Evolutionary conservation across 2,113 vertebrate genomes (phyloP), one percentile per base, ranked within the genome.

Genomic region (Oreochromis spilurus): DNA sequence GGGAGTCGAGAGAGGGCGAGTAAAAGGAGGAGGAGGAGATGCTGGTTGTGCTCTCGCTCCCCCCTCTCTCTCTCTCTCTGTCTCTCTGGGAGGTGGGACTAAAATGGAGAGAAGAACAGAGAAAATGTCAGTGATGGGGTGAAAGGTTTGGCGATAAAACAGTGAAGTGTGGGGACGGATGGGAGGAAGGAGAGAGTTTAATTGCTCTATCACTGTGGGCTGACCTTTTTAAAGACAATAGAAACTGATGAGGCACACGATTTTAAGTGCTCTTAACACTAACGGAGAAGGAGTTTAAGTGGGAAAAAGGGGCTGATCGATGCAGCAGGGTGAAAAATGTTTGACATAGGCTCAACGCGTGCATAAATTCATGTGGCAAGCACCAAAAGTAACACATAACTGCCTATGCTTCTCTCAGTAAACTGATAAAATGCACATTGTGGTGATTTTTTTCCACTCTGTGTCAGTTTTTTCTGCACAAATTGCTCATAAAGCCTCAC

Each of bases 71-170:
- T 78, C 84, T 89, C 58, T 84, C 57, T 82, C 54, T 78, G 65
- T 90, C 82, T 89, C 87, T 83, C n/a, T 60, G 88, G 87, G 93
- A 93, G 91, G 93, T 88, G 88, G 89, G 92, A 92, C 92, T 90
- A 90, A 93, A 92, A 93, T 90, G 90, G 65, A 84, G 88, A 86
- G 82, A 70, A 84, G 36, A 10, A 31, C 67, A 85, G 86, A 89
- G 62, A 80, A 77, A 62, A 93, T 92, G 82, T 81, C 87, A 93
- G 31, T 38, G 72, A 83, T 82, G 82, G 50, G 79, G 60, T 65
- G 81, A 78, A 48, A 57, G 80, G 90, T 86, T 53, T 34, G 40
- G 77, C 26, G 72, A 84, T 31, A 21, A 62, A 87, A 84, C 81
- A 36, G 72, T 52, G 65, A 58, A 65, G 81, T 26, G 84, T 50